phyloP scores from a whole-genome alignment of 2,797 vertebrate genomes.

The Melanotaenia trifasciata region DNA sequence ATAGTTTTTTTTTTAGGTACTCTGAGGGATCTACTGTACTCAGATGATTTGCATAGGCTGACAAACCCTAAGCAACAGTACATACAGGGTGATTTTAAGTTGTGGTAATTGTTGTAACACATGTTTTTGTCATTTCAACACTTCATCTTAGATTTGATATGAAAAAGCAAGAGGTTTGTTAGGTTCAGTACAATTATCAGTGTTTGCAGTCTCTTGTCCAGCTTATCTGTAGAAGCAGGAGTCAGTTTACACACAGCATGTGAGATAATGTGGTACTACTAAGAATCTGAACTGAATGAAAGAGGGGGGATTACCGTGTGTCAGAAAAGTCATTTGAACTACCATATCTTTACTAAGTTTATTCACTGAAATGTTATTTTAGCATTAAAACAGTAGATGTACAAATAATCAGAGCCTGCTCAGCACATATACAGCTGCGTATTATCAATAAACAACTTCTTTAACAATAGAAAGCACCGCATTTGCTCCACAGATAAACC shows the following conservation, averaged over 20 bases:
- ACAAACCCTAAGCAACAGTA: conserved; percentile 10
- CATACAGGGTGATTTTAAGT: background rate
- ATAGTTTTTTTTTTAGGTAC: conserved; percentile 43
- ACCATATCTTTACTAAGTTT: background rate
- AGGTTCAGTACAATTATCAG: background rate
- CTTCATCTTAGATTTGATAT: background rate
- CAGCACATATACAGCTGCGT: background rate
- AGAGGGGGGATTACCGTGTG: background rate
- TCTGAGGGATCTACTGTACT: conserved; percentile 47
- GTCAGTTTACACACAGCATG: background rate
- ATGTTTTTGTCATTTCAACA: background rate
- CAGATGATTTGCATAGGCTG: conserved; percentile 21
- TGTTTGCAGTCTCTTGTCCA: background rate
- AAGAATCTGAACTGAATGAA: background rate
- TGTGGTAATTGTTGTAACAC: background rate
- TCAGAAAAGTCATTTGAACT: background rate
- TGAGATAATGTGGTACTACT: background rate
- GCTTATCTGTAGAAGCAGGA: background rate
- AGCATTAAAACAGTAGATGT: background rate
- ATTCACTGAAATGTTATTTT: background rate
- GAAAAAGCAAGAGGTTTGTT: background rate
- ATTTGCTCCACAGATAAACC: background rate
- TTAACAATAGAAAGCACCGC: background rate
- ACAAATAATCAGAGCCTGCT: background rate
- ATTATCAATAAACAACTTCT: background rate